A percentile compares a stretch with the other conserved stretches of the same genome.
These are phyloP conservation scores for Hafferia zeledoni DNA, from an alignment of 2,797 vertebrate genomes.

Conservation along the genomic window DNA sequence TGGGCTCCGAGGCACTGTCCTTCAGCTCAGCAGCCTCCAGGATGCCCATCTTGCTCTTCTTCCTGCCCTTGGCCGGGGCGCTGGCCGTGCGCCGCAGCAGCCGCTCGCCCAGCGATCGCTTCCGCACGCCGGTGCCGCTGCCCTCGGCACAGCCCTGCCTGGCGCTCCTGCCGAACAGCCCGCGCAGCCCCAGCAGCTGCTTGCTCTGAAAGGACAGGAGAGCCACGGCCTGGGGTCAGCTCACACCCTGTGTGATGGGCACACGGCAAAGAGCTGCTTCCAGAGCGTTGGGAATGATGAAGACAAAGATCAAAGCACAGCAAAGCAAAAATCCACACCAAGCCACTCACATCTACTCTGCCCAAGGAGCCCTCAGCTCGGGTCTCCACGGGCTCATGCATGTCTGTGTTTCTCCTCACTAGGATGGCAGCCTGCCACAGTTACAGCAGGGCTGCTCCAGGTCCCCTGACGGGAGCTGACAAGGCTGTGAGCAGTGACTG, in stretches of 20 bases:
- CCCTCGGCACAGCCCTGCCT: conserved; percentile 83
- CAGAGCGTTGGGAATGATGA: background rate
- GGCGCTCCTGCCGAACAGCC: conserved; percentile 89
- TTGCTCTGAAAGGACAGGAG: conserved; percentile 80
- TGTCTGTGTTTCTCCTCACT: background rate
- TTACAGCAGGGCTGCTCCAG: conserved; percentile 7
- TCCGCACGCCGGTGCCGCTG: conserved; percentile 77
- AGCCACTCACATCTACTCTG: conserved; percentile 41
- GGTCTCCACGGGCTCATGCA: conserved; percentile 70
- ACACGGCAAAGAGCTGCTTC: background rate
- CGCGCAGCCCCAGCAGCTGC: conserved; percentile 92
- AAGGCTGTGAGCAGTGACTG: conserved; percentile 7
- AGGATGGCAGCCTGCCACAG: conserved; percentile 53
- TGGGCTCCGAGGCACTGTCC: conserved; percentile 66
- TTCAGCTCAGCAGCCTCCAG: conserved; percentile 81
- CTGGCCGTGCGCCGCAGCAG: conserved; percentile 94
- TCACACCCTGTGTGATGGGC: accelerated
- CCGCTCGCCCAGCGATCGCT: conserved; percentile 90
- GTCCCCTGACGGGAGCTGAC: conserved; percentile 32
- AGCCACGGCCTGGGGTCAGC: background rate
- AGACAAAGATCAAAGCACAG: background rate
- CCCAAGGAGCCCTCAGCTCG: conserved; percentile 30
- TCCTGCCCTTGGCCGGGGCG: conserved; percentile 93
- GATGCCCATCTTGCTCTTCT: conserved; percentile 91
- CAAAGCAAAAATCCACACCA: conserved; percentile 42